Base-by-base conservation (phyloP, 2,113 vertebrate species). In the Upupa epops region DNA sequence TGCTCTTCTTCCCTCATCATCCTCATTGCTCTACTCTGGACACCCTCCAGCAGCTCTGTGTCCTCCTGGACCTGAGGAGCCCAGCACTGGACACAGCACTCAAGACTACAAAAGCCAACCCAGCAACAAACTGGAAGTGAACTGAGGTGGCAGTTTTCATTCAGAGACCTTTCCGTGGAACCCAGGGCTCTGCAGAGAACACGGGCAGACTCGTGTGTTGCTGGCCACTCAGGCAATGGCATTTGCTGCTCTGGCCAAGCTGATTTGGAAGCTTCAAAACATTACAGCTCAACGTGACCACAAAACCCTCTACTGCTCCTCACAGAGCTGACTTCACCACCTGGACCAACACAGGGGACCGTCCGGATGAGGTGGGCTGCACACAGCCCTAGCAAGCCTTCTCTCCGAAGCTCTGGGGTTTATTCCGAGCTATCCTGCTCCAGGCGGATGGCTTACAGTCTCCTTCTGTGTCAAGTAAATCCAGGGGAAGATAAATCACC, bases 151-250 rank as follows among this genome's bases (percentile, higher is more conserved):
- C 0, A 3, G 29, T 26, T 82, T 54, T 40, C 3, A 6, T 31
- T 14, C 21, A 31, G 26, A 64, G 69, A 61, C 1, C 6, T 34
- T 73, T 5, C 24, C 22, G 3, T 8, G 13, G 13, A 40, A 49
- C 22, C 0, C 0, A 0, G 6, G 19, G 11, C 34, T 3, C 4
- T n/a, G 17, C 22, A 84, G 61, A 49, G 65, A 69, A 4, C 0
- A 1, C 13, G 8, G 8, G 14, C 17, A 59, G 61, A 32, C 13
- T 17, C 8, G 51, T 66, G 1, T 11, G 15, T 36, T 56, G 8
- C n/a, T 19, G 13, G 11, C 49, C 17, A 9, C 1, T 36, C 45
- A 52, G 36, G 36, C 49, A 28, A 51, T 0, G 4, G 11, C 18
- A 68, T 45, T 48, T 20, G 17, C 37, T 73, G 13, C 21, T 51